Percentiles rank a stretch among this genome's conserved stretches.
These are phyloP conservation scores for Laothoe populi DNA, from an alignment of 2,888 invertebrate species.

Conservation along the genomic window DNA sequence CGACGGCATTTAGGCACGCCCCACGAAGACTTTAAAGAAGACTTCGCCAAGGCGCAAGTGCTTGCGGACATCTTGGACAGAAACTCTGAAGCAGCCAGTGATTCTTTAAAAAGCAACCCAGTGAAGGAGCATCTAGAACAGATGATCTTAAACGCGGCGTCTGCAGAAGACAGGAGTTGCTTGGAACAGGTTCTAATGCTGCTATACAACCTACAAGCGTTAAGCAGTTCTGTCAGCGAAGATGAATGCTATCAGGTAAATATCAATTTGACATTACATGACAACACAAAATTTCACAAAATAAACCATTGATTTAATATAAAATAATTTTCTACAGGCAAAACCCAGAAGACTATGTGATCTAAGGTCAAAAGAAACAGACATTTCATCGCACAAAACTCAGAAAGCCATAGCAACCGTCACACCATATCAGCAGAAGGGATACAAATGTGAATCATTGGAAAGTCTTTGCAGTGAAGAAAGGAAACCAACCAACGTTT, in stretches of 20 bases:
- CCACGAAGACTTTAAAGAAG: conserved; percentile 79
- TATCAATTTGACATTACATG: background rate
- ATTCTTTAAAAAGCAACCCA: conserved; percentile 75
- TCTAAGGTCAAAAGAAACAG: conserved; percentile 72
- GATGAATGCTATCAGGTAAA: conserved; percentile 82
- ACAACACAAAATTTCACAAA: conserved; percentile 27
- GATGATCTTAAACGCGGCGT: conserved; percentile 79
- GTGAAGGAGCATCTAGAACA: conserved; percentile 80
- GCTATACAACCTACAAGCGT: conserved; percentile 85
- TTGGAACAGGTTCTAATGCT: conserved; percentile 86
- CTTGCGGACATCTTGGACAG: conserved; percentile 75
- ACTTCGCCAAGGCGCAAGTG: conserved; percentile 79
- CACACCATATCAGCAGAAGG: conserved; percentile 85
- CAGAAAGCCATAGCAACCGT: conserved; percentile 87
- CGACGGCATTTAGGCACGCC: conserved; percentile 66
- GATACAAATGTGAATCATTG: conserved; percentile 76
- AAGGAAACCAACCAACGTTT: conserved; percentile 81
- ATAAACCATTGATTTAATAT: conserved; percentile 23
- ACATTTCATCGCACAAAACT: conserved; percentile 71
- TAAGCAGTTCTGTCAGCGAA: conserved; percentile 83
- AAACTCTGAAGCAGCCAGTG: conserved; percentile 73
- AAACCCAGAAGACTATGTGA: conserved; percentile 78
- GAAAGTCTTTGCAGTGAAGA: conserved; percentile 77
- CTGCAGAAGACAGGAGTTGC: conserved; percentile 85
- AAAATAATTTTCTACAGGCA: conserved; percentile 55